Evolutionary conservation across 37 sponge, comb jelly and placozoan species (phyloP).

Genomic region (Axinella damicornis): DNA sequence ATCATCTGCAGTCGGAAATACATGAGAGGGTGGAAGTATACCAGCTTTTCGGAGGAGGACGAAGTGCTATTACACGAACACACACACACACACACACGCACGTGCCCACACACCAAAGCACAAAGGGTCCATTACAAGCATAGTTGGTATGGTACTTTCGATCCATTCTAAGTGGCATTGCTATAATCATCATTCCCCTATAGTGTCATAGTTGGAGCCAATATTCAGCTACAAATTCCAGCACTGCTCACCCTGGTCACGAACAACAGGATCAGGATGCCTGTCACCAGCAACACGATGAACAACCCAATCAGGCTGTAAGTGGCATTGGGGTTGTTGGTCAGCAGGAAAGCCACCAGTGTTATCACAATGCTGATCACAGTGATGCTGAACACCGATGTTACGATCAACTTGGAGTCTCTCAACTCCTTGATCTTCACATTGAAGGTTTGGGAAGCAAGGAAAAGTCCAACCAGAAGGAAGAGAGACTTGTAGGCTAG

Average conservation of each 20-base stretch:
- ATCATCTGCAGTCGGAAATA: neutral
- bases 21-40: neutral
- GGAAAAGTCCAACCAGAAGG: conserved; percentile 50
- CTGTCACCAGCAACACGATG: conserved; percentile 29
- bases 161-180: too few species aligned
- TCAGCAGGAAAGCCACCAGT: conserved; percentile 30
- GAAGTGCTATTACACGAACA: too few species aligned
- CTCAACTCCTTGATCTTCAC: conserved; percentile 63
- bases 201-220: too few species aligned
- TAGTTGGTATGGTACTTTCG: too few species aligned
- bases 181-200: too few species aligned
- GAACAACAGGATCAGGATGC: conserved; percentile 48
- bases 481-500: conserved; percentile 47
- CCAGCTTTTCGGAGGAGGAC: too few species aligned
- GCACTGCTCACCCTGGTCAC: conserved; percentile 46
- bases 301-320: conserved; percentile 30
- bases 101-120: too few species aligned
- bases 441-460: conserved; percentile 55
- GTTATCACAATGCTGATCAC: conserved; percentile 35
- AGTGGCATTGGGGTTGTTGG: conserved; percentile 4
- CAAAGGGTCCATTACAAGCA: too few species aligned
- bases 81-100: too few species aligned
- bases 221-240: too few species aligned
- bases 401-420: conserved; percentile 71
- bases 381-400: conserved; percentile 18